Conservation (phyloP, 2,113 vertebrate species). For the Anas platyrhynchos region DNA sequence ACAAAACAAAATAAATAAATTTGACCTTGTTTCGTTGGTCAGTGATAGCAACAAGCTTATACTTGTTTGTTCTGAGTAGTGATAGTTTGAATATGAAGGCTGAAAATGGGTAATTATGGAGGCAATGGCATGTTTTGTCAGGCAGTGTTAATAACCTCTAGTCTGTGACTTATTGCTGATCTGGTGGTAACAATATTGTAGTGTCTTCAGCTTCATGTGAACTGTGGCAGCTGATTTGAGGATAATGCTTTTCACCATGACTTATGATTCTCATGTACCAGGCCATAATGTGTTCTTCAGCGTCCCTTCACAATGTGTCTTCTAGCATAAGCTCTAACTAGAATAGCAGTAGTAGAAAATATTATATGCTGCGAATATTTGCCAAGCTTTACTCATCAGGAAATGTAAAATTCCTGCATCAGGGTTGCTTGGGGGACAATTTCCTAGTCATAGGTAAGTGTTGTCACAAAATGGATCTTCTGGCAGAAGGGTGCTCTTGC, state of each 20-base stretch:
- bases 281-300: background rate
- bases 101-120: background rate
- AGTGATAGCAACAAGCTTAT: accelerated
- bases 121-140: background rate
- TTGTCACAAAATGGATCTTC: background rate
- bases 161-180: background rate
- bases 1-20: background rate
- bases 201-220: background rate
- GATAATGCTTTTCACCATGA: background rate
- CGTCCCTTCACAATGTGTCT: background rate
- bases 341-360: background rate
- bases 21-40: background rate
- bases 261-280: background rate
- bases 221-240: background rate
- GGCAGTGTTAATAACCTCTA: background rate
- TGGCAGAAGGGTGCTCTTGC: background rate
- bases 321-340: background rate
- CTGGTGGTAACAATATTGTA: background rate
- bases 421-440: background rate
- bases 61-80: background rate
- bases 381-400: too few relatives aligned
- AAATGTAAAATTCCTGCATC: background rate
- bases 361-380: too few relatives aligned
- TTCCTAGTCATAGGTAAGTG: background rate
- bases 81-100: background rate